Evolutionary conservation across 2,113 vertebrate species (phyloP), one percentile per base, ranked within the genome.

Genomic region (Varanus salvator): DNA sequence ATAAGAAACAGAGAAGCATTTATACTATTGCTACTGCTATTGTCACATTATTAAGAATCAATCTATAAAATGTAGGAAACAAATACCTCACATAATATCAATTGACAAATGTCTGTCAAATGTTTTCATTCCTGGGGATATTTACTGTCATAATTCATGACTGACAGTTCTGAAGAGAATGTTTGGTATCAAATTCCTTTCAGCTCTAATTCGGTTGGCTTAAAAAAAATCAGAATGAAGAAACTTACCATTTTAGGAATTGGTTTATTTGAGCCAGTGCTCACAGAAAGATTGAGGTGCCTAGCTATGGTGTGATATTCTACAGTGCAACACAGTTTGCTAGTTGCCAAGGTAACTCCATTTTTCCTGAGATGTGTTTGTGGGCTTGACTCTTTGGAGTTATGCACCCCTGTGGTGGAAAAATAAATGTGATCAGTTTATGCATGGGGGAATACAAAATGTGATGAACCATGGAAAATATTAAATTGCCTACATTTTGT

Each of bases 281-380:
- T 87, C 48, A 52, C 76, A 92, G 66, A 44, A 92, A 94, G 91
- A 91, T 75, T 0, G 0, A 92, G 75, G 34, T 89, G 85, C 85
- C 91, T 89, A 89, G 64, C 12, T 87, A 87, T 84, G 80, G 38
- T 94, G 91, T 89, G 89, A 92, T 91, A 87, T 72, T 80, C 94
- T 94, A 93, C 93, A 95, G 89, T 87, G 78, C 84, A 15, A 74
- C 68, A 72, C 78, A 88, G 38, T 90, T 77, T 94, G 92, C 95
- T 94, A 91, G 95, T 96, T 96, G 78, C 93, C 93, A 95, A 92
- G 96, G 95, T 86, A 96, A 96, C 85, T 0, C 52, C 60, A 83
- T 88, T 85, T 95, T 92, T 88, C 60, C 38, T 93, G 85, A 91
- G 89, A 64, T 60, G 84, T 57, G 82, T 92, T 93, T 82, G 87